Evolutionary conservation across 2,888 invertebrate species (phyloP), one percentile per base, ranked within the genome.

Genomic region (Urechis unicinctus): DNA sequence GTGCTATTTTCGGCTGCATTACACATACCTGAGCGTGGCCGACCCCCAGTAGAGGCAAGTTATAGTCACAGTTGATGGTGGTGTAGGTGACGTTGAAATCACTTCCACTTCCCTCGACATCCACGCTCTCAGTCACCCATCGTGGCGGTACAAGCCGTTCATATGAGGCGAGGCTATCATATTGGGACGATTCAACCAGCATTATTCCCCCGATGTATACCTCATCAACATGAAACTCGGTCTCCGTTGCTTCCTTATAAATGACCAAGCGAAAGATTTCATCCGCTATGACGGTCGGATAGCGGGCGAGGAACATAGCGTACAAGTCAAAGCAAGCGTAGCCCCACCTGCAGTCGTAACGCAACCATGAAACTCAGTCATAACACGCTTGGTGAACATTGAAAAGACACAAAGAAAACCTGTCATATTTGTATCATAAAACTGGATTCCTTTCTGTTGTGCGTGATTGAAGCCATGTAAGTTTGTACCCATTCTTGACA

Each of bases 171-270:
- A 36, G 17, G 17, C 36, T 17, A n/a, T n/a, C n/a, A n/a, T n/a
- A n/a, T n/a, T n/a, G n/a, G n/a, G n/a, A n/a, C n/a, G 36, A 17
- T 17, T 36, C 9, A 17, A 36, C 36, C 9, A 36, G 36, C 36
- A 36, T 36, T 13, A 13, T 36, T 9, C 36, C 36, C 36, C 48
- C 56, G 22, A 61, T 49, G 28, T 49, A 54, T 17, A 62, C 57
- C 17, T 53, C 50, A 42, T 64, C 64, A 3, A 64, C 51, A 22
- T 55, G 57, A 17, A 36, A 36, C 9, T 36, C 36, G 17, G 9
- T 17, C 9, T 36, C 36, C 9, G 17, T 17, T 13, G 9, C 36
- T 36, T 36, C 36, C 36, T 36, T 36, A 9, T 17, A 36, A 13
- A 36, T 13, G 17, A 17, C 17, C 9, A 36, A 13, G 36, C 36